These are phyloP conservation scores for Brenthis hecate DNA, from an alignment of 2,888 invertebrate species.

Conservation along the genomic window DNA sequence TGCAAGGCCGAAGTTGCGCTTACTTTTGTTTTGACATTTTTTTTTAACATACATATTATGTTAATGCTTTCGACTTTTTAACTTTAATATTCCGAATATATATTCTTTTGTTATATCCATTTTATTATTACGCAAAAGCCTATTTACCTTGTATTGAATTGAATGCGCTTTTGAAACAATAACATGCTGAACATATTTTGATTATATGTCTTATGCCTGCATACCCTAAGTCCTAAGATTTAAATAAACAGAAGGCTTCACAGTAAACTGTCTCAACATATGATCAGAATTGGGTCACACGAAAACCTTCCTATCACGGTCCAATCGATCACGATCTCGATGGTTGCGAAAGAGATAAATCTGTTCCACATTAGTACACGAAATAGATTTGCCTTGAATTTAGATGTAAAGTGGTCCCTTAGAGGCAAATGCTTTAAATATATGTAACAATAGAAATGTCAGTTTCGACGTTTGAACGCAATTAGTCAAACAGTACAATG, in stretches of 20 bases:
- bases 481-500: neutral
- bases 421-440: slow-evolving; percentile 26
- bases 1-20: slow-evolving; percentile 25
- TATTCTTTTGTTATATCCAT: slow-evolving; percentile 9
- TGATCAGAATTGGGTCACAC: slow-evolving; percentile 42
- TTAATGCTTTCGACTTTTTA: neutral
- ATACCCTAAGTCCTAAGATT: neutral
- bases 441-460: neutral
- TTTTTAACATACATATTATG: neutral
- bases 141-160: neutral
- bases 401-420: slow-evolving; percentile 28
- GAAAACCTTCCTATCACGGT: slow-evolving; percentile 50
- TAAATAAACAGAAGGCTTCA: neutral
- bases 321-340: slow-evolving; percentile 49
- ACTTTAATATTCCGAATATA: neutral
- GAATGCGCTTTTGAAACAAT: too few relatives aligned
- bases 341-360: slow-evolving; percentile 45
- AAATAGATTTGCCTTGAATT: slow-evolving; percentile 31
- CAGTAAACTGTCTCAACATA: slow-evolving; percentile 20
- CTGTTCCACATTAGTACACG: slow-evolving; percentile 34
- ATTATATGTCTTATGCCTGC: neutral
- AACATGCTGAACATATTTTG: neutral
- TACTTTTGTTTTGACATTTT: neutral
- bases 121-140: neutral
- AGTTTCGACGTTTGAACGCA: neutral